These are phyloP conservation scores for Phocoena sinus DNA, from an alignment of 2,113 vertebrate species.

Conservation along the genomic window DNA sequence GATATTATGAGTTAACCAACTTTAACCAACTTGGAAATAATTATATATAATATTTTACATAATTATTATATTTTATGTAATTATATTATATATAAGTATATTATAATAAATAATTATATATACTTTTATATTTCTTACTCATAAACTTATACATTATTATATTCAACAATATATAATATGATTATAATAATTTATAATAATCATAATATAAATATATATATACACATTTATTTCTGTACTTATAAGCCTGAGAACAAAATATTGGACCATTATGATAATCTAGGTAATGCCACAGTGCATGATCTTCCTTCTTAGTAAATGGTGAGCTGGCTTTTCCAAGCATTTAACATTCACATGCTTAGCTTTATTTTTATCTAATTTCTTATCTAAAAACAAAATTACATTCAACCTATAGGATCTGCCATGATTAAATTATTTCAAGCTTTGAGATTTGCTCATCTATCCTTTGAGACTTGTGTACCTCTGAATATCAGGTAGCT, in stretches of 20 bases:
- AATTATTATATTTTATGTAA: too few relatives aligned
- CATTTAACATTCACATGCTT: not conserved
- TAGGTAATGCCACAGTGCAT: not conserved
- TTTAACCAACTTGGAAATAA: not conserved
- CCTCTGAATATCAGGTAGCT: constrained; percentile 43
- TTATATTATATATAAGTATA: too few relatives aligned
- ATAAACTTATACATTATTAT: too few relatives aligned
- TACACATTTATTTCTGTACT: not conserved
- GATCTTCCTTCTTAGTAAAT: not conserved
- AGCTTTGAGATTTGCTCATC: constrained; percentile 10
- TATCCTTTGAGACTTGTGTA: not conserved
- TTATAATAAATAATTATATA: too few relatives aligned
- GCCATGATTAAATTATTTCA: not conserved
- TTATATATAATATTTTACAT: too few relatives aligned
- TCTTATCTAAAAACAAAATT: too few relatives aligned
- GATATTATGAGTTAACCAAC: not conserved
- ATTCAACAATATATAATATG: too few relatives aligned
- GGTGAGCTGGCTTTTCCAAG: not conserved
- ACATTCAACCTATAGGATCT: not conserved
- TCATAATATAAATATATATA: not conserved
- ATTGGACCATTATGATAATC: not conserved
- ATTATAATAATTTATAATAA: too few relatives aligned
- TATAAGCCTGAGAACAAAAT: not conserved
- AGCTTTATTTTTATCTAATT: not conserved
- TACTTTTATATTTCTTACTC: too few relatives aligned